These are phyloP conservation scores for Hyles euphorbiae DNA, from an alignment of 1,140 invertebrate species.

Conservation along the genomic window DNA sequence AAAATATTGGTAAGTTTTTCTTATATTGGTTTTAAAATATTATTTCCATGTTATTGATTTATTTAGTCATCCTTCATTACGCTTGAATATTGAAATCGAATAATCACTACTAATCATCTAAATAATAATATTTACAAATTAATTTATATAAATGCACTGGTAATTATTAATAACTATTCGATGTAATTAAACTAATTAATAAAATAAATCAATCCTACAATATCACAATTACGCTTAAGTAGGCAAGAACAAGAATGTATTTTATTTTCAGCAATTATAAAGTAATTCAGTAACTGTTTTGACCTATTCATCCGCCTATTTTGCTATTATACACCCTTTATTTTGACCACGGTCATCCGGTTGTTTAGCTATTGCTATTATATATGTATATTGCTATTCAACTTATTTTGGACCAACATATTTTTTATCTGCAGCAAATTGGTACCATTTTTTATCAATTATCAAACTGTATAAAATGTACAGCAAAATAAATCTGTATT, in stretches of 20 bases:
- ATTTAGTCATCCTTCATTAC: too few species aligned
- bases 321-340: too few species aligned
- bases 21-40: not conserved
- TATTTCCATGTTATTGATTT: not conserved
- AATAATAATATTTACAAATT: constrained; percentile 1
- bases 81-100: not conserved
- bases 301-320: too few species aligned
- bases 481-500: too few species aligned
- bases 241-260: constrained; percentile 4
- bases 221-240: constrained; percentile 29
- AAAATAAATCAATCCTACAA: constrained; percentile 3
- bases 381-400: too few species aligned
- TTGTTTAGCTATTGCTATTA: too few species aligned
- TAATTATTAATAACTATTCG: not conserved
- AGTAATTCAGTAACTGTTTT: too few species aligned
- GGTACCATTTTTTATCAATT: too few species aligned
- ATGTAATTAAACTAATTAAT: not conserved
- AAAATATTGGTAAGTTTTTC: not conserved
- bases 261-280: not conserved
- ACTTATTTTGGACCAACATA: too few species aligned
- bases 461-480: too few species aligned
- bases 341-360: too few species aligned
- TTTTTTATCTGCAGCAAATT: too few species aligned
- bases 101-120: not conserved
- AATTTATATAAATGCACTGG: constrained; percentile 21